Evolutionary conservation across 2,113 vertebrate genomes (phyloP), one percentile per base, ranked within the genome.

Genomic region (Patagioenas fasciata): DNA sequence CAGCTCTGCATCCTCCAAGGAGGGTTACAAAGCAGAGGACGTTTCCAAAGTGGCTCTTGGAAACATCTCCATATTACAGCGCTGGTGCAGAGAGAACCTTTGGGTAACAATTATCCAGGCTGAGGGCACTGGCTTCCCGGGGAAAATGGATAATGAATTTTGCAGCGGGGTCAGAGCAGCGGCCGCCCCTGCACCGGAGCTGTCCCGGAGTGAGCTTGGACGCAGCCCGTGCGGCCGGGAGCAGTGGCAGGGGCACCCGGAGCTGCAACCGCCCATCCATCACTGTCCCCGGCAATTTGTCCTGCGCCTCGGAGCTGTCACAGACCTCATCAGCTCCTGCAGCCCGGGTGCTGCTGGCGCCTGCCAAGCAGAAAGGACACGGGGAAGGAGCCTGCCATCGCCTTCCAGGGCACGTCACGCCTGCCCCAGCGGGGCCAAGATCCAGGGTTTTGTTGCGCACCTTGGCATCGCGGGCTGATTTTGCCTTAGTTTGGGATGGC

Each of bases 41-140:
- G 10, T 36, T 65, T 56, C 26, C 15, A 4, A 47, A 47, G 44
- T 47, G 44, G 14, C 20, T 51, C 51, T 65, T 42, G 15, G 34
- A 29, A 24, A 10, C 32, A 17, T 6, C 67, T 40, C n/a, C 12
- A 0, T 9, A 2, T 0, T 3, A 19, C 1, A 0, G 29, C 6
- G 29, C 38, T 58, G 16, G 7, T 42, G 19, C 2, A 5, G 44
- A 66, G 78, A n/a, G 23, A 19, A 21, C 31, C 28, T 53, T n/a
- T 2, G 28, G 70, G 50, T 21, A 15, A 13, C n/a, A 17, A 10
- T 24, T 14, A 7, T 1, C n/a, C 26, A 4, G 26, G 36, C 10
- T 32, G 66, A 31, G 48, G 61, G 31, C 58, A 20, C 42, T 9
- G 44, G 12, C 71, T 47, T n/a, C 29, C 48, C 1, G 0, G 32